phyloP scores from a whole-genome alignment of 1,140 invertebrate genomes.

The Cotesia vestalis region DNA sequence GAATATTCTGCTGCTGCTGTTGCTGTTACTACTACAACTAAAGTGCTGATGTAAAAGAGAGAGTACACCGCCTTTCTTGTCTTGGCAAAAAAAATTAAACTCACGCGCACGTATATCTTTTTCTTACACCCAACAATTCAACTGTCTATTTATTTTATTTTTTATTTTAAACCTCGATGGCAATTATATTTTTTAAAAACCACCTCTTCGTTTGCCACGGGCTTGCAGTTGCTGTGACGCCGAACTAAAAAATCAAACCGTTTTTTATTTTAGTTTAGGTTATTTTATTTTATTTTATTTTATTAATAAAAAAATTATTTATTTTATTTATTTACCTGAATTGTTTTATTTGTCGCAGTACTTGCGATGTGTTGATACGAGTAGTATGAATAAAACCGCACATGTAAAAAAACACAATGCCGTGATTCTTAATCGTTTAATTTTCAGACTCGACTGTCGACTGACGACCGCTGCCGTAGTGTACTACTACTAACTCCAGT shows the following conservation, averaged over 20 bases:
- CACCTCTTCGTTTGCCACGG: neutral
- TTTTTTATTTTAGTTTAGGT: too few species aligned
- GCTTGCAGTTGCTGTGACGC: neutral
- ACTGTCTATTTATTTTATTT: neutral
- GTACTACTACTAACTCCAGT: constrained; percentile 9
- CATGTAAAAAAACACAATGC: constrained; percentile 37
- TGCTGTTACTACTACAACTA: too few species aligned
- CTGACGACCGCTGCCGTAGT: constrained; percentile 25
- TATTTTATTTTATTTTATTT: constrained; percentile 3
- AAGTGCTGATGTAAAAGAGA: too few species aligned
- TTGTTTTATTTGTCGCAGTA: too few species aligned
- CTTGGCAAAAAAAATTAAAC: constrained; percentile 10
- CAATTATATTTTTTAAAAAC: neutral
- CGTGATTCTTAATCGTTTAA: constrained; percentile 9
- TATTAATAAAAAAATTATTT: too few species aligned
- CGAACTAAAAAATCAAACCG: too few species aligned
- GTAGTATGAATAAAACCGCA: constrained; percentile 30
- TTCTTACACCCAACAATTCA: neutral
- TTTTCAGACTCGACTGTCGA: constrained; percentile 10
- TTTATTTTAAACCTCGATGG: neutral
- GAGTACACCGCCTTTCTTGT: constrained; percentile 24
- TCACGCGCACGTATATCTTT: constrained; percentile 8
- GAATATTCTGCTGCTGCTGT: too few species aligned
- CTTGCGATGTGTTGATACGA: too few species aligned
- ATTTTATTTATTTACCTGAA: too few species aligned